Conservation (phyloP, 2,888 invertebrate species). For the Dexiosoma caninum region DNA sequence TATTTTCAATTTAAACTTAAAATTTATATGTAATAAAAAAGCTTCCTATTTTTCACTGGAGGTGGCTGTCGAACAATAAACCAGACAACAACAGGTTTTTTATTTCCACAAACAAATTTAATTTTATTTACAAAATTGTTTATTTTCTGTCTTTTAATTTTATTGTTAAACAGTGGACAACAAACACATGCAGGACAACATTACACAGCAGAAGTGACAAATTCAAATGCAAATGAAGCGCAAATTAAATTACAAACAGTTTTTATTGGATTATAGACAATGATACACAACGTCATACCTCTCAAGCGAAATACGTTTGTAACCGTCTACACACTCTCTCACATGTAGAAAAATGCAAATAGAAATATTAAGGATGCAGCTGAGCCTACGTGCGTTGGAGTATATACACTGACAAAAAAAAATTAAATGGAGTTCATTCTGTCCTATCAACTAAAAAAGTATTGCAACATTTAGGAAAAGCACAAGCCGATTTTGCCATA, state of each 20-base stretch:
- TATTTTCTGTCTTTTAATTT: conserved; percentile 28
- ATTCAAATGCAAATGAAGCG: conserved; percentile 78
- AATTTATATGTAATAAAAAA: neutral
- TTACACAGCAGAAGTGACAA: conserved; percentile 70
- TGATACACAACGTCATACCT: conserved; percentile 48
- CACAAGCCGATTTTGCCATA: no score
- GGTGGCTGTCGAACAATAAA: conserved; percentile 22
- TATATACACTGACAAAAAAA: neutral
- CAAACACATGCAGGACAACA: conserved; percentile 38
- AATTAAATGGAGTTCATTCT: no score
- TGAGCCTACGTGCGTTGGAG: conserved; percentile 52
- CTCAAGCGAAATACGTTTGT: neutral
- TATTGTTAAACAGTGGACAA: conserved; percentile 58
- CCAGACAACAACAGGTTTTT: conserved; percentile 59
- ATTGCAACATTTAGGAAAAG: no score
- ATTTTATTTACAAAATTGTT: conserved; percentile 58
- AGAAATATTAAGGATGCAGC: conserved; percentile 42
- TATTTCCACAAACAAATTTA: conserved; percentile 34
- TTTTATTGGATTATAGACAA: conserved; percentile 77
- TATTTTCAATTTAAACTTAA: neutral
- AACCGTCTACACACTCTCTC: neutral
- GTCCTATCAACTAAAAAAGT: no score
- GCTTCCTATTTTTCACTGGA: neutral
- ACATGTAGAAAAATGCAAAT: conserved; percentile 29
- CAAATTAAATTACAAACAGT: conserved; percentile 78